These are phyloP conservation scores for Rhopalosiphum padi DNA, from an alignment of 1,140 invertebrate genomes.

Conservation along the genomic window DNA sequence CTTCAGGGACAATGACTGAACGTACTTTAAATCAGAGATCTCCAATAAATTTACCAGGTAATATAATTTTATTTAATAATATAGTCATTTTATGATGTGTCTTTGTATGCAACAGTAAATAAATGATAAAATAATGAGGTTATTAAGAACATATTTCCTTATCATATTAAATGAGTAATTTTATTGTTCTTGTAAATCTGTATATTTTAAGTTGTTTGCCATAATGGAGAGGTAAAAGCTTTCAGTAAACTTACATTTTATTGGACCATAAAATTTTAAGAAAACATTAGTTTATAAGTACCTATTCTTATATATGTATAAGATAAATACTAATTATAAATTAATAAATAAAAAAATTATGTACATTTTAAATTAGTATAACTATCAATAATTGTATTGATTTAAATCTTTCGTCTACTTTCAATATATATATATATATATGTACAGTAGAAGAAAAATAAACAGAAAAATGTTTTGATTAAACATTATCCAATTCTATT, in stretches of 20 bases:
- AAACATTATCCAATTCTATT: too few relatives aligned
- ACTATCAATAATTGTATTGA: not conserved
- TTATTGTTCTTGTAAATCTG: not conserved
- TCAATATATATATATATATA: too few relatives aligned
- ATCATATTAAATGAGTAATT: not conserved
- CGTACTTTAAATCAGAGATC: conserved; percentile 61
- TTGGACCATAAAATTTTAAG: too few relatives aligned
- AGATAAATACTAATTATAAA: not conserved
- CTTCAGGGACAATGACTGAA: conserved; percentile 65
- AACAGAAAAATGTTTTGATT: too few relatives aligned
- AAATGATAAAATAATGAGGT: not conserved
- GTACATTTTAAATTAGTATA: not conserved
- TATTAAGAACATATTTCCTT: too few relatives aligned
- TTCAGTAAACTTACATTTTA: not conserved
- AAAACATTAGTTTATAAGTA: not conserved
- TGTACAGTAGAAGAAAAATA: too few relatives aligned
- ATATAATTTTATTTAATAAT: not conserved
- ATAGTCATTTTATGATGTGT: not conserved
- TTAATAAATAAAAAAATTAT: not conserved
- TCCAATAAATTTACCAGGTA: conserved; percentile 62
- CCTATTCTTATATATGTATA: not conserved
- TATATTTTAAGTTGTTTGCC: not conserved
- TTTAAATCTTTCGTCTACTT: too few relatives aligned
- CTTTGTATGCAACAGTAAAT: not conserved
- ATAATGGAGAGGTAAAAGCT: not conserved